A percentile compares a stretch with the other conserved stretches of the same genome.
Conservation (phyloP, 1,140 invertebrate genomes). For the Formica exsecta region DNA sequence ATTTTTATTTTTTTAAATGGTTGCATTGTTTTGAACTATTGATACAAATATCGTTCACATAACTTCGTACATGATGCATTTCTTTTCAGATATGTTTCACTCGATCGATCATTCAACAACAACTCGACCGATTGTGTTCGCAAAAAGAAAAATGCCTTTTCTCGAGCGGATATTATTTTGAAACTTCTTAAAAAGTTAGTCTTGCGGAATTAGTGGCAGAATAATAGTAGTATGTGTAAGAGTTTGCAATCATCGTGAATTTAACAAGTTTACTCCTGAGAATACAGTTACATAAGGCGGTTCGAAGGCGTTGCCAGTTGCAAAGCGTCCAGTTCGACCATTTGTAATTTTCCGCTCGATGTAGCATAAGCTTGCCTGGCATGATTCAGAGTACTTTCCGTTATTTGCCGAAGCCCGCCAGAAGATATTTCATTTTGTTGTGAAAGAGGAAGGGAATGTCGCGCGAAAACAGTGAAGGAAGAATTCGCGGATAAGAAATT, state of each 20-base stretch:
- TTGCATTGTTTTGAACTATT: neutral
- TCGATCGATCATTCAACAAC: slow-evolving; percentile 41
- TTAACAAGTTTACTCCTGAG: slow-evolving; percentile 64
- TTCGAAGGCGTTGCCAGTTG: slow-evolving; percentile 73
- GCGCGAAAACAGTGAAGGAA: slow-evolving; percentile 27
- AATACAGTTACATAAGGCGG: slow-evolving; percentile 51
- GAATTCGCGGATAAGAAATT: slow-evolving; percentile 40
- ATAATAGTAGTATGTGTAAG: slow-evolving; percentile 18
- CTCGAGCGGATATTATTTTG: slow-evolving; percentile 27
- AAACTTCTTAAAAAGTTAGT: slow-evolving; percentile 42
- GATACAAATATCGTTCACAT: neutral
- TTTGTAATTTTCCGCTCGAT: slow-evolving; percentile 83
- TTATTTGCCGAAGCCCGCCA: slow-evolving; percentile 72
- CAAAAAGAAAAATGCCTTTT: neutral
- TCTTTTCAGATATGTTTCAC: slow-evolving; percentile 3
- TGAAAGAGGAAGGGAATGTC: slow-evolving; percentile 23
- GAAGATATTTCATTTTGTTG: slow-evolving; percentile 72
- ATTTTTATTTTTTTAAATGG: neutral
- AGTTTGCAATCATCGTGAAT: slow-evolving; percentile 44
- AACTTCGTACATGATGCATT: neutral
- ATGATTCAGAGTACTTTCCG: slow-evolving; percentile 77
- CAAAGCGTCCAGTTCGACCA: slow-evolving; percentile 70
- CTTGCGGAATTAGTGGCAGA: slow-evolving; percentile 42
- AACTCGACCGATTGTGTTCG: slow-evolving; percentile 12
- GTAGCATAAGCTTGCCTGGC: slow-evolving; percentile 79